phyloP scores from a whole-genome alignment of 2,113 vertebrate species.

The Gopherus evgoodei region DNA sequence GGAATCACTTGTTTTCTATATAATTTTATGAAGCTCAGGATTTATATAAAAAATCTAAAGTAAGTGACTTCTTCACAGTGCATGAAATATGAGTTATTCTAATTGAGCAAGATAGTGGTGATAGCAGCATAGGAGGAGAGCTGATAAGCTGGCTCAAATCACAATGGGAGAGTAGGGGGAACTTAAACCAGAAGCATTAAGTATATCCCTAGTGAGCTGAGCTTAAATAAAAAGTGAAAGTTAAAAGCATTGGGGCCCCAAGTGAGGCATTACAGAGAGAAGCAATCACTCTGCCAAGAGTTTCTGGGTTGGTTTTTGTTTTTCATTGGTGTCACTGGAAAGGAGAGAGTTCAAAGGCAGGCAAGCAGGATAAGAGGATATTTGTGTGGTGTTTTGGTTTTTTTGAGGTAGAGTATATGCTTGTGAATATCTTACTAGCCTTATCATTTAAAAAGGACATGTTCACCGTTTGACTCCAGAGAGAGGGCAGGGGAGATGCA shows the following conservation, averaged over 20 bases:
- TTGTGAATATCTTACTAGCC: neutral
- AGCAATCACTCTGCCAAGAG: neutral
- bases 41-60: neutral
- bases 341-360: neutral
- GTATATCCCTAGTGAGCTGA: neutral
- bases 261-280: neutral
- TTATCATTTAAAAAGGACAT: neutral
- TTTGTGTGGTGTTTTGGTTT: neutral
- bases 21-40: neutral
- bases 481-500: neutral
- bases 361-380: accelerated
- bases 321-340: neutral
- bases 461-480: neutral
- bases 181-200: neutral
- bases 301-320: neutral
- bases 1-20: neutral
- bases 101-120: neutral
- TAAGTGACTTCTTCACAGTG: neutral
- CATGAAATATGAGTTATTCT: neutral
- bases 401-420: neutral
- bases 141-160: neutral
- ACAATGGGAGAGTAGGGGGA: neutral
- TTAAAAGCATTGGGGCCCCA: neutral
- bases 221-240: neutral
- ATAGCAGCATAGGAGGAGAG: neutral